A percentile compares a stretch with the other conserved stretches of the same genome.
These are phyloP conservation scores for Siphlonurus alternatus DNA, from an alignment of 2,888 invertebrate genomes.

Conservation along the genomic window DNA sequence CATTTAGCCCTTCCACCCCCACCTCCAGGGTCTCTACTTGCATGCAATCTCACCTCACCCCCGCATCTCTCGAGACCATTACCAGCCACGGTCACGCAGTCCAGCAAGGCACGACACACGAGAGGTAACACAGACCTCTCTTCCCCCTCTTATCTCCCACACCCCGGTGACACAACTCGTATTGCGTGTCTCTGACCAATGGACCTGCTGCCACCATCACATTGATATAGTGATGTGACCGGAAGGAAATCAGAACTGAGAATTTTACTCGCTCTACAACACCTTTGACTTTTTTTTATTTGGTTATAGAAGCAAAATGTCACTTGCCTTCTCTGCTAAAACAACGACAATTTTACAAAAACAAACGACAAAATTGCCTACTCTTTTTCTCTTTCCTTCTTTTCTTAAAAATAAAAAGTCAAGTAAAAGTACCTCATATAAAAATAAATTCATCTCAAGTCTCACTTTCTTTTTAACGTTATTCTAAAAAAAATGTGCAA, in stretches of 20 bases:
- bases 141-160: no score
- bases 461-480: neutral
- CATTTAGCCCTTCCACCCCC: neutral
- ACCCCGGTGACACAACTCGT: no score
- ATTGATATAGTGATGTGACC: neutral
- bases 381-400: neutral
- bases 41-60: neutral
- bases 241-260: neutral
- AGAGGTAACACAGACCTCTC: neutral
- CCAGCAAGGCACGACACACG: no score
- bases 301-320: neutral
- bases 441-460: neutral
- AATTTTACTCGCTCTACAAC: no score
- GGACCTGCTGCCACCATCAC: neutral
- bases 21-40: neutral
- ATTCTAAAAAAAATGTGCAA: no score
- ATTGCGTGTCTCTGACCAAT: neutral
- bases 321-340: no score
- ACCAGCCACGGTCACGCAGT: conserved; percentile 2
- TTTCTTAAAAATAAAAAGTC: neutral
- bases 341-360: neutral
- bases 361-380: neutral
- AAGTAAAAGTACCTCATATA: neutral
- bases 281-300: neutral
- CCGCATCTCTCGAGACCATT: neutral